phyloP scores from a whole-genome alignment of 2,113 vertebrate species.

The Paralichthys olivaceus region DNA sequence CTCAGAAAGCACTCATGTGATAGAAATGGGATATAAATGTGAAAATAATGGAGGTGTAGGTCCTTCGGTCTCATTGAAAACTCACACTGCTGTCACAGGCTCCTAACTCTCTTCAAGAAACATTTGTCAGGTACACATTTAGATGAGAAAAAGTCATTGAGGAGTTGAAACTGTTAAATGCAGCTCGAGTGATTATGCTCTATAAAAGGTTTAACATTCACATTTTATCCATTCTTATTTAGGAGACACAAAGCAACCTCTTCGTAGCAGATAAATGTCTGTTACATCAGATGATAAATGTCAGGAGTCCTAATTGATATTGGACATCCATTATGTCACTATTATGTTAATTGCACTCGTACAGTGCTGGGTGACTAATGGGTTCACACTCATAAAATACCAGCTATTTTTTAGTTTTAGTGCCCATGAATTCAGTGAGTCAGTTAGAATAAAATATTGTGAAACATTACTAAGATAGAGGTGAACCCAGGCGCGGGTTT shows the following conservation, averaged over 20 bases:
- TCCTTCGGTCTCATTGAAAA: slow-evolving; percentile 50
- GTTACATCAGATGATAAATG: slow-evolving; percentile 60
- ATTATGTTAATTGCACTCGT: slow-evolving; percentile 72
- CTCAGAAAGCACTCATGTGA: slow-evolving; percentile 52
- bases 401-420: slow-evolving; percentile 9
- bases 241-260: slow-evolving; percentile 15
- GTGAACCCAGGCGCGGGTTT: slow-evolving; percentile 7
- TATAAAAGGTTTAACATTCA: neutral
- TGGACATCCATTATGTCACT: slow-evolving; percentile 75
- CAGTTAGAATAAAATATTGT: slow-evolving; percentile 52
- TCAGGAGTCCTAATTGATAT: slow-evolving; percentile 62
- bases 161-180: slow-evolving; percentile 7
- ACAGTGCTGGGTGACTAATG: slow-evolving; percentile 59
- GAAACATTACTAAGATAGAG: slow-evolving; percentile 28
- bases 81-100: slow-evolving; percentile 32
- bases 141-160: slow-evolving; percentile 11
- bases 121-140: slow-evolving; percentile 24
- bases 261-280: slow-evolving; percentile 39
- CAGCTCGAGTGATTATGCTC: neutral
- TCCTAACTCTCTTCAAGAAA: slow-evolving; percentile 12
- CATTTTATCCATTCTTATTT: slow-evolving; percentile 21
- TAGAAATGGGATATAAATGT: slow-evolving; percentile 67
- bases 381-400: slow-evolving; percentile 53
- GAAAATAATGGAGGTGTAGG: slow-evolving; percentile 65
- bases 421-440: slow-evolving; percentile 25